Base-by-base conservation (phyloP, 2,888 invertebrate species). In the Carabus problematicus region DNA sequence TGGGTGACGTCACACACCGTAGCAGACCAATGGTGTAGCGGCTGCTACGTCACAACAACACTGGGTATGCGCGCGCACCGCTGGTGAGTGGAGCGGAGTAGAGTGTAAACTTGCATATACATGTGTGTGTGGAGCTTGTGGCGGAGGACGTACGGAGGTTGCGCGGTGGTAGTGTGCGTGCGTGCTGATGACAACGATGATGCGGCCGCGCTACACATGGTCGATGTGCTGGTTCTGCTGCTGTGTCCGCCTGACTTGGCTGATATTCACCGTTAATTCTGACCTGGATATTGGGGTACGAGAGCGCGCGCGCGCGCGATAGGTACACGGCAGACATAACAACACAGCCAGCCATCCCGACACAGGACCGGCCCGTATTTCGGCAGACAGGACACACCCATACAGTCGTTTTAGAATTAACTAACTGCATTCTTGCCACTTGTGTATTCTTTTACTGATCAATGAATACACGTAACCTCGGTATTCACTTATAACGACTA, bases 1-100 rank as follows among this genome's bases (percentile, higher is more conserved):
- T 19, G 72, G 73, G 77, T 82, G 82, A 82, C 82, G 82, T 82
- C 81, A 82, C 77, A 74, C 72, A 72, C 72, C 72, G 72, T 71
- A 60, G 74, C 72, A 76, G 74, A 77, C 81, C 81, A 82, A 82
- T 82, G 75, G 80, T 77, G 76, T 73, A 72, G 3, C 55, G 72
- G 72, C 79, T 78, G 72, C 79, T 78, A 82, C 82, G 82, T 82
- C 82, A 82, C 79, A 63, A 59, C 16, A 42, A 41, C 14, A 41
- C 18, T n/a, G 6, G 16, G 29, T 29, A n/a, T 62, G 69, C 69
- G 69, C 55, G 62, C 69, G 62, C 69, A 55, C 7, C 40, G 18
- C 45, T 18, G 9, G 18, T 52, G 9, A 18, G 16, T 14, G 16
- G 18, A 12, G 9, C 52, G 14, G 6, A 11, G 52, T 14, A 18